Conservation (phyloP, 2,113 vertebrate genomes). For the Odocoileus virginianus region DNA sequence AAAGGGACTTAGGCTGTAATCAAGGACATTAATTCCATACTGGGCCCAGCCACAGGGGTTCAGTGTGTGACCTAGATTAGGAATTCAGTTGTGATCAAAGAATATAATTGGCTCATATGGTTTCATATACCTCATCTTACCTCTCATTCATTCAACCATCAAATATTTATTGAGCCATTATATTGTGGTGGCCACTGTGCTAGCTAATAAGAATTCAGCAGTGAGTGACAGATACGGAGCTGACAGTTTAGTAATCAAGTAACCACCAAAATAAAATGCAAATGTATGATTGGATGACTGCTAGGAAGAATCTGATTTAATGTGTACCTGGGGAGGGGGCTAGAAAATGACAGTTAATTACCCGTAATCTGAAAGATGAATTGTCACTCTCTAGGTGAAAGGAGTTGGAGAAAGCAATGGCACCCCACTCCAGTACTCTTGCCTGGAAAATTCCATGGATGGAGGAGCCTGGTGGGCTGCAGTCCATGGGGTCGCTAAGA, state of each 20-base stretch:
- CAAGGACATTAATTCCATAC: neutral
- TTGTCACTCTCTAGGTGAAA: neutral
- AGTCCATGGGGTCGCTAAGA: too few relatives aligned
- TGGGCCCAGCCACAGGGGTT: neutral
- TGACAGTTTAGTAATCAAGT: neutral
- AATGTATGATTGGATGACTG: neutral
- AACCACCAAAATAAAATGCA: neutral
- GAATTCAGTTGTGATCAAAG: slow-evolving; percentile 32
- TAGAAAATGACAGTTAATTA: neutral
- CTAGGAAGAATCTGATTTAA: neutral
- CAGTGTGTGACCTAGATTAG: neutral
- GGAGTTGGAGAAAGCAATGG: neutral
- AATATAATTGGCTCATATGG: neutral
- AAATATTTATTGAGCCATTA: slow-evolving; percentile 29
- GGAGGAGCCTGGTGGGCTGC: too few relatives aligned
- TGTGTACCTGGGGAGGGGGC: neutral
- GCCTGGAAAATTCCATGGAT: too few relatives aligned
- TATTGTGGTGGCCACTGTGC: neutral
- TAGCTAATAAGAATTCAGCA: neutral
- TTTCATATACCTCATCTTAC: slow-evolving; percentile 32
- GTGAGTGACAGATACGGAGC: neutral
- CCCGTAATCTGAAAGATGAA: neutral
- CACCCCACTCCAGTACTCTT: too few relatives aligned
- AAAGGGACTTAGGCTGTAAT: neutral
- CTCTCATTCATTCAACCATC: neutral